Conservation (phyloP, 2,888 invertebrate genomes). For the Hydrotaea diabolus region DNA sequence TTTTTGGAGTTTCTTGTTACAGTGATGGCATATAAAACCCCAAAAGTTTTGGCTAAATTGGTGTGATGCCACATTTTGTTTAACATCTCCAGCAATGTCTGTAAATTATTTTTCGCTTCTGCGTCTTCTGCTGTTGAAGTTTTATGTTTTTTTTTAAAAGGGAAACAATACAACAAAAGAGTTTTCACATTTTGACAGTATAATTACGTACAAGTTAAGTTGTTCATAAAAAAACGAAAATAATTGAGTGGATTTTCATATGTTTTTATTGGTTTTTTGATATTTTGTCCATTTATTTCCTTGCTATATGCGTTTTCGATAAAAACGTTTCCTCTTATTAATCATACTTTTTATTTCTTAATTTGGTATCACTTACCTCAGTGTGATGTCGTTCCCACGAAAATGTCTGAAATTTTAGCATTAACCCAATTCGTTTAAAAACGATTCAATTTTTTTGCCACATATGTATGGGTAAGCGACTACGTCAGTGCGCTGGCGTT, state of each 20-base stretch:
- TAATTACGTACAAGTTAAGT: no score
- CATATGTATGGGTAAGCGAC: not conserved
- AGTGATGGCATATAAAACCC: not conserved
- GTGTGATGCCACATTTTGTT: not conserved
- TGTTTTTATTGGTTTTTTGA: not conserved
- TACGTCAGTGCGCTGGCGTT: constrained; percentile 46
- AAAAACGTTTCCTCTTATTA: not conserved
- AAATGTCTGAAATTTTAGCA: constrained; percentile 23
- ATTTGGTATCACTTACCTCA: not conserved
- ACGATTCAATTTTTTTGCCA: not conserved
- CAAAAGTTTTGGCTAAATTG: not conserved
- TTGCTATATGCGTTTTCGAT: not conserved
- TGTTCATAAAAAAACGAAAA: no score
- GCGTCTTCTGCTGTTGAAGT: no score
- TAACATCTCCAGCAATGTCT: not conserved
- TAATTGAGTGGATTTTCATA: not conserved
- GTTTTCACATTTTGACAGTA: not conserved
- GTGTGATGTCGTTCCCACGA: not conserved
- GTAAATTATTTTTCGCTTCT: no score
- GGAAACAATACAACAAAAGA: not conserved
- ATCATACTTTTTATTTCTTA: not conserved
- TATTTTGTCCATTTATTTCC: not conserved
- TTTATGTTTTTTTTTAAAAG: not conserved
- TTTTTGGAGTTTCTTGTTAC: not conserved
- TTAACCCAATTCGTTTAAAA: constrained; percentile 50